Base-by-base conservation (phyloP, 2,113 vertebrate genomes). In the Oxyruncus cristatus region DNA sequence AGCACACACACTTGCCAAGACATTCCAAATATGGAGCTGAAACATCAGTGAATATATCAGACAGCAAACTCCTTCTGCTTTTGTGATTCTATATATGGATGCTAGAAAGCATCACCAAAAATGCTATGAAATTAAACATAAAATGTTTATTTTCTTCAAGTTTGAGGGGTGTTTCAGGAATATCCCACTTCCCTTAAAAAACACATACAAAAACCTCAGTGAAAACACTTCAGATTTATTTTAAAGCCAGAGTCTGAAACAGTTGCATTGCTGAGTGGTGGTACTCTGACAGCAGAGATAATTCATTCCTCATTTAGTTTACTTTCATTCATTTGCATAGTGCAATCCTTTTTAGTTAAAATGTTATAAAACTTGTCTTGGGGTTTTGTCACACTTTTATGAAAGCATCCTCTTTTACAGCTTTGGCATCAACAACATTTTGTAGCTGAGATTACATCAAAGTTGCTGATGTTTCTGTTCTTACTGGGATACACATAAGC, bases 241-340 rank as follows among this genome's bases (percentile, higher is more conserved):
- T 92, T 78, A 77, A 88, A 94, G 90, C 33, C 56, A 75, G 44
- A 42, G 18, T 86, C 89, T 89, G 92, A 78, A 96, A 78, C 33
- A 72, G 73, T 86, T 93, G 75, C 74, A 86, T 55, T 96, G 88
- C 84, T 81, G 76, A 91, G 65, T 68, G 52, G 52, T 88, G 79
- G 52, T 72, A 88, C 63, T 67, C 85, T 71, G 85, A 88, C 79
- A 86, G 82, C 7, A 83, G 4, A 92, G 67, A 88, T 88, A 95
- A 81, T 88, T 97, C 82, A 93, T 63, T 88, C 88, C 63, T 93
- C 68, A 47, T 91, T 94, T 94, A 44, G 65, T 87, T 93, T 61
- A 92, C 83, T 94, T 89, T 44, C 56, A 68, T 35, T 89, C 56
- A 89, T 95, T 95, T 96, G 85, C 95, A 93, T 65, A 93, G 65